Base-by-base conservation (phyloP, 2,888 invertebrate genomes). In the Abrostola tripartita region DNA sequence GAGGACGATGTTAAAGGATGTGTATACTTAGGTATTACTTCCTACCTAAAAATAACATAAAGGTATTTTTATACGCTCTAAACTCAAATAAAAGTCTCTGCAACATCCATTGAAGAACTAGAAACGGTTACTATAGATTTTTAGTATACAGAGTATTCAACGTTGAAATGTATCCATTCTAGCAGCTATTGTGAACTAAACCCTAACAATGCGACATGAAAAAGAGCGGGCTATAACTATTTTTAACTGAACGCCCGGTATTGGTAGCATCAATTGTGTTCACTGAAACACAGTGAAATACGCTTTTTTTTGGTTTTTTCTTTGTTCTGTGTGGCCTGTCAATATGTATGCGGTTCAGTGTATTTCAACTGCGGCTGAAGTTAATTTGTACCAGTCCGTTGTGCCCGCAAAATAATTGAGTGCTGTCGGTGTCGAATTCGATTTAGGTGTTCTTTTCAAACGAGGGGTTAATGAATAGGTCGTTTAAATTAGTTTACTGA, bases 361-460 rank as follows among this genome's bases (percentile, higher is more conserved):
- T 61, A 68, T 71, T 68, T 57, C 11, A 6, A 51, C 40, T 59
- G 51, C 38, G 52, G 58, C 2, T 49, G 41, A 51, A 52, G 37
- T 49, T 50, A 57, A 62, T 61, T 71, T 41, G 35, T 11, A 41
- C 37, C 8, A 35, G 52, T 38, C 54, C 7, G 35, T 51, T 58
- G 50, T 61, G 0, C 0, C 2, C 36, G 11, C n/a, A 51, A 7
- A 58, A n/a, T 64, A 55, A 77, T 57, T 61, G 55, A 59, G 5
- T 37, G 10, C 9, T 12, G 7, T 41, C 38, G 14, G 44, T n/a
- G n/a, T n/a, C n/a, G n/a, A n/a, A n/a, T n/a, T n/a, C n/a, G 24
- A 24, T 24, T 24, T 24, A 24, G 24, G 24, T 24, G 24, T 24
- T 24, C 24, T 24, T 24, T 4, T 24, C 24, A 24, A 24, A 24